Evolutionary conservation across 2,113 vertebrate genomes (phyloP).

Genomic region (Eulacestoma nigropectus): DNA sequence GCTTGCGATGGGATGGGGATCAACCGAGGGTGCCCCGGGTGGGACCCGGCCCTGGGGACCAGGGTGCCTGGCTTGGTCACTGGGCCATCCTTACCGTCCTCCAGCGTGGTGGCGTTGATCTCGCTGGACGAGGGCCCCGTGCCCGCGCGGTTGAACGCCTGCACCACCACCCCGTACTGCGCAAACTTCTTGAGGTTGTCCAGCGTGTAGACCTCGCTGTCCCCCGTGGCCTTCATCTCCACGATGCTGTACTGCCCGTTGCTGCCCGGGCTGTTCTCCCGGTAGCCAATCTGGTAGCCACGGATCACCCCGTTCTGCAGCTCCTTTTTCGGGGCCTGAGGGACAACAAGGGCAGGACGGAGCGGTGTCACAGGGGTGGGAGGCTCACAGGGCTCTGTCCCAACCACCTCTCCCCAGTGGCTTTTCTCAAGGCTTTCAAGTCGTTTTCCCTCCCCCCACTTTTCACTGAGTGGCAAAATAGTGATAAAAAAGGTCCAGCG

Average conservation of each 20-base stretch:
- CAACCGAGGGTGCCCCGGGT: fast-evolving
- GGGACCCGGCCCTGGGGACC: not conserved
- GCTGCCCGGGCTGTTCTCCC: constrained; percentile 95
- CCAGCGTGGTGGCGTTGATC: constrained; percentile 94
- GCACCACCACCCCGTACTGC: constrained; percentile 95
- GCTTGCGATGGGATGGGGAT: fast-evolving
- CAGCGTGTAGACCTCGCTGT: constrained; percentile 94
- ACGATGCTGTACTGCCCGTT: constrained; percentile 97
- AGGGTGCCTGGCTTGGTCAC: too few species aligned
- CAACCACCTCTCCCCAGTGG: fast-evolving
- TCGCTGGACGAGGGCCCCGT: constrained; percentile 95
- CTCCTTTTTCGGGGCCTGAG: constrained; percentile 92
- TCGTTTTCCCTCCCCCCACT: not conserved
- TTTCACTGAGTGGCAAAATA: not conserved
- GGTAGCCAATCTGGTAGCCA: constrained; percentile 96
- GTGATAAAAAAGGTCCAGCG: fast-evolving
- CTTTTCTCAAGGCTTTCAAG: not conserved
- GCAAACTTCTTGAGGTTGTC: constrained; percentile 98
- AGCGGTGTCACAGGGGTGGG: not conserved
- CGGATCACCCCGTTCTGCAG: constrained; percentile 96
- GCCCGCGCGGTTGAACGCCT: constrained; percentile 95
- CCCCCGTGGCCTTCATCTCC: constrained; percentile 97
- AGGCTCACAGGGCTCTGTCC: not conserved
- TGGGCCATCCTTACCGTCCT: constrained; percentile 76
- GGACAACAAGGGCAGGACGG: fast-evolving